Evolutionary conservation across 2,113 vertebrate genomes (phyloP).

Genomic region (Microcebus tavaratra): DNA sequence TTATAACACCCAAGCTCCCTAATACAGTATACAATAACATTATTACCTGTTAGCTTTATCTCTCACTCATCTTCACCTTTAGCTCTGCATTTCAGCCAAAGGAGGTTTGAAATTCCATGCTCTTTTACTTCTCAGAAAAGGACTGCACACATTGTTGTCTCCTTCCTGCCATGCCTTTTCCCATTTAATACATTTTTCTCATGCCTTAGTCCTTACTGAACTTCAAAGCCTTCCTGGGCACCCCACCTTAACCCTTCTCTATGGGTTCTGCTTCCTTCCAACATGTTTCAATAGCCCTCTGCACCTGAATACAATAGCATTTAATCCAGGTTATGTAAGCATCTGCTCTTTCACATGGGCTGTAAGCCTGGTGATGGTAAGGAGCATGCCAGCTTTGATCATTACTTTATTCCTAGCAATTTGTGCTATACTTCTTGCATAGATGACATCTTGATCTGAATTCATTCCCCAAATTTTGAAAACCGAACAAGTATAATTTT

Average conservation of each 20-base stretch:
- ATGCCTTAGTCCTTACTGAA: not conserved
- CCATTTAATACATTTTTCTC: not conserved
- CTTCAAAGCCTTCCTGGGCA: not conserved
- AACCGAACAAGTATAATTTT: not conserved
- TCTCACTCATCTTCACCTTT: not conserved
- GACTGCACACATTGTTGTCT: not conserved
- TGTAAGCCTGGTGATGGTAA: not conserved
- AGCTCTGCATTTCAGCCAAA: not conserved
- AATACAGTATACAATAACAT: not conserved
- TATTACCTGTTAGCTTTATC: not conserved
- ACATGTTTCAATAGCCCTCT: not conserved
- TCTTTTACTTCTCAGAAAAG: not conserved
- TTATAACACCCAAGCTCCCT: not conserved
- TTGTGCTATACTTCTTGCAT: not conserved
- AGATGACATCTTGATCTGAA: not conserved
- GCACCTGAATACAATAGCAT: too few relatives aligned
- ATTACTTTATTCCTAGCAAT: not conserved
- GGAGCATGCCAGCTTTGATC: not conserved
- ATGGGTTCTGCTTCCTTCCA: not conserved
- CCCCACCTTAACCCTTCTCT: not conserved
- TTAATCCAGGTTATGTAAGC: not conserved
- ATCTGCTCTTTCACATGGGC: not conserved
- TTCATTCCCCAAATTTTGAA: not conserved
- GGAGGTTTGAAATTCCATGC: not conserved
- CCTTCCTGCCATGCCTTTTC: not conserved